Base-by-base conservation (phyloP, 2,797 vertebrate genomes). In the Limnodromus scolopaceus region DNA sequence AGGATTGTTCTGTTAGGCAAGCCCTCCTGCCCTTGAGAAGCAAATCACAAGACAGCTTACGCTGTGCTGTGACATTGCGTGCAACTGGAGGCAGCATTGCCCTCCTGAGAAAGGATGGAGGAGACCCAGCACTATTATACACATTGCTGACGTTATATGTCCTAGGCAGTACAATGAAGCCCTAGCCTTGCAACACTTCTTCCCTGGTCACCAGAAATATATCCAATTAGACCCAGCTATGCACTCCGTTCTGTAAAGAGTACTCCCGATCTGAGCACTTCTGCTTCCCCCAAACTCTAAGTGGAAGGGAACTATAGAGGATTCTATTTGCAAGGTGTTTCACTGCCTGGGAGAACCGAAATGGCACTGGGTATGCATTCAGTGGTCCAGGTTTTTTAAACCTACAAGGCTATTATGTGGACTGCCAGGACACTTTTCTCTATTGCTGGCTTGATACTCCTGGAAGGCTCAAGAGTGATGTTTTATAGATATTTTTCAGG, bases 21-120 rank as follows among this genome's bases (percentile, higher is more conserved):
- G 25, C 77, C 39, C 43, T 91, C 41, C 83, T 91, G 91, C 72
- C 89, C 93, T 95, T 97, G 92, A 81, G 81, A 84, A 84, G 84
- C 32, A 64, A 23, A 76, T 75, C 72, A 78, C 28, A 46, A 85
- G 75, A 28, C 4, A 57, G 54, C 43, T 39, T 10, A 32, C 3
- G 8, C 48, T 5, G 53, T 27, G 53, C 41, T 58, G 89, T 86
- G 88, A 36, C 0, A 2, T 41, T 36, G 45, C 2, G 1, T 65
- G 53, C 6, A 46, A 60, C n/a, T 27, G 3, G 24, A 39, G 61
- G 34, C 54, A 49, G 19, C 74, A 51, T 49, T 23, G n/a, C 61
- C 76, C 85, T 94, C 83, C 61, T 1, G 38, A 88, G 69, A 81
- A 90, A 24, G 46, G 76, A n/a, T 71, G 61, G 69, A 93, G 86